phyloP scores from a whole-genome alignment of 2,113 vertebrate genomes.

The Catagonus wagneri region DNA sequence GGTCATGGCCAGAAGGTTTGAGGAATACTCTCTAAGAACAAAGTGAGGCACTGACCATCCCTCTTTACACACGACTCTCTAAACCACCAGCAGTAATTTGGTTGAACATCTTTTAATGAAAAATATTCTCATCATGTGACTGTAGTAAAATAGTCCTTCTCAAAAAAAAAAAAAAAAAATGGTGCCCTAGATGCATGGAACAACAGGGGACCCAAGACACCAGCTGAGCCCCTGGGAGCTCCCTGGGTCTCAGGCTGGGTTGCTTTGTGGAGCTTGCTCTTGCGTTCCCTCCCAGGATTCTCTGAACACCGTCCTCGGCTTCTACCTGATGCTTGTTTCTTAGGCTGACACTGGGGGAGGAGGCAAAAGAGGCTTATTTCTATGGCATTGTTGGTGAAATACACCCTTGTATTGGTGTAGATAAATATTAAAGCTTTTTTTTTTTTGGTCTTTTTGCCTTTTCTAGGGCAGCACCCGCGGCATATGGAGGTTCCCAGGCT shows the following conservation, averaged over 20 bases:
- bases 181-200: neutral
- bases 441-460: too few species aligned
- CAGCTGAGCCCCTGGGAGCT: neutral
- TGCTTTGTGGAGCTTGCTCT: too few species aligned
- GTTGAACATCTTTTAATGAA: neutral
- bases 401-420: neutral
- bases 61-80: neutral
- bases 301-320: neutral
- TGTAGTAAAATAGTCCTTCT: neutral
- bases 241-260: neutral
- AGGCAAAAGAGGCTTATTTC: neutral
- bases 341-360: neutral
- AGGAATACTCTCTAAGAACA: conserved; percentile 10
- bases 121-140: neutral
- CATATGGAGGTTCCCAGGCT: too few species aligned
- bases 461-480: too few species aligned
- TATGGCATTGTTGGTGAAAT: neutral
- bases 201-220: neutral
- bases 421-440: neutral
- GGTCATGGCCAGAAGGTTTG: neutral
- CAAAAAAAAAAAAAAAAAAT: conserved; percentile 4
- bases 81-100: neutral
- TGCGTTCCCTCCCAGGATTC: neutral
- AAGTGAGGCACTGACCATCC: neutral
- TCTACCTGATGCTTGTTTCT: neutral